Base-by-base conservation (phyloP, 2,888 invertebrate genomes). In the Drosophila austrosaltans region DNA sequence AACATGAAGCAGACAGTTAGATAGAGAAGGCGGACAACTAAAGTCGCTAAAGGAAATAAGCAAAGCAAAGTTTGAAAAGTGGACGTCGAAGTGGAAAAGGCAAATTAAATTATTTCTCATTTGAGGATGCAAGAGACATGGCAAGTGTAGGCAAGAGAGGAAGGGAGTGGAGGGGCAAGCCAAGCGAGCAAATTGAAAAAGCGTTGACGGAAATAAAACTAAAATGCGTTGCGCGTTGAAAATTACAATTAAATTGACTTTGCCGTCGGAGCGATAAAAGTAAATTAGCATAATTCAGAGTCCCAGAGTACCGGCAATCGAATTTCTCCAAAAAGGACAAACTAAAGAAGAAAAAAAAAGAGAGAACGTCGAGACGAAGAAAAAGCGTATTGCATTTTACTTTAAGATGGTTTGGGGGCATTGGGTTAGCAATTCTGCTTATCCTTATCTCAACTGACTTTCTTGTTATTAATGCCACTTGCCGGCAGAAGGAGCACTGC, bases 221-320 rank as follows among this genome's bases (percentile, higher is more conserved):
- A 77, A 83, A 82, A 77, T 70, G 79, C 76, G 76, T 69, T 71
- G 72, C 79, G 83, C 82, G 85, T 79, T 79, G 78, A 79, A 89
- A 88, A 89, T 88, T 88, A 85, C 85, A 89, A 85, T 89, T 82
- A 87, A 88, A 88, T 89, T 89, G 82, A 88, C 81, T 89, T 85
- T 78, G 67, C 76, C 78, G 78, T 69, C 72, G 76, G 77, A 75
- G 81, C 88, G 88, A 88, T 89, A 85, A 90, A 90, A 90, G 81
- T 81, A 89, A 89, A 90, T 90, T 89, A 90, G 87, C 90, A 90
- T 90, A 89, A 90, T 82, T 90, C 88, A 79, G 78, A 85, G 72
- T 60, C 64, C 48, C 22, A 10, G 22, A 48, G 48, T 12, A 48
- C 78, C 79, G 22, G 53, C 71, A 82, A 79, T 77, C 76, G 72